Evolutionary conservation across 2,888 invertebrate genomes (phyloP).

Genomic region (Drymonia ruficornis): DNA sequence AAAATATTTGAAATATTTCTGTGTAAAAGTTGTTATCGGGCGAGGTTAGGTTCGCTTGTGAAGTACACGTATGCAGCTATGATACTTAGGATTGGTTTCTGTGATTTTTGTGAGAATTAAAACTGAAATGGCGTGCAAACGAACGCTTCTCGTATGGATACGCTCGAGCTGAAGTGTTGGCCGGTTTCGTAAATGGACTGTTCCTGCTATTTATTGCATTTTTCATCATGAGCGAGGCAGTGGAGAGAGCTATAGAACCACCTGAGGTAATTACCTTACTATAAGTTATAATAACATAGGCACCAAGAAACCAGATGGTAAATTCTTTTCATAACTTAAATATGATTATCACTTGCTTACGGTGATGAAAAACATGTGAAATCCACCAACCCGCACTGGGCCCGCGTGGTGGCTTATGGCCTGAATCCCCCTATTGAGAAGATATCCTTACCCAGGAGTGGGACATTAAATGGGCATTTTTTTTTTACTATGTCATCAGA

Average conservation of each 20-base stretch:
- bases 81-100: slow-evolving; percentile 56
- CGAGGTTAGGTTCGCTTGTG: slow-evolving; percentile 73
- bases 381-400: no score
- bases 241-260: slow-evolving; percentile 97
- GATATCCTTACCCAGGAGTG: no score
- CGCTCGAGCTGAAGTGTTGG: slow-evolving; percentile 97
- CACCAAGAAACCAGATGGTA: no score
- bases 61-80: slow-evolving; percentile 81
- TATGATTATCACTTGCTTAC: no score
- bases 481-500: no score
- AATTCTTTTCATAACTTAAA: no score
- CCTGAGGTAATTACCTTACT: slow-evolving; percentile 89
- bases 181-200: slow-evolving; percentile 98
- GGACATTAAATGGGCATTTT: no score
- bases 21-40: slow-evolving; percentile 33
- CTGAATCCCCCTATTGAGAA: no score
- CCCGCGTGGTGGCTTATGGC: no score
- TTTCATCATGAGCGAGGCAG: slow-evolving; percentile 98
- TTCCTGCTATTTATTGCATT: slow-evolving; percentile 98
- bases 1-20: slow-evolving; percentile 13
- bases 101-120: slow-evolving; percentile 59
- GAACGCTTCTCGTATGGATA: slow-evolving; percentile 96
- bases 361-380: no score
- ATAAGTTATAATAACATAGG: no score
- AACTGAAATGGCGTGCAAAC: slow-evolving; percentile 92